Evolutionary conservation across 2,797 vertebrate genomes (phyloP).

Genomic region (Characodon lateralis): DNA sequence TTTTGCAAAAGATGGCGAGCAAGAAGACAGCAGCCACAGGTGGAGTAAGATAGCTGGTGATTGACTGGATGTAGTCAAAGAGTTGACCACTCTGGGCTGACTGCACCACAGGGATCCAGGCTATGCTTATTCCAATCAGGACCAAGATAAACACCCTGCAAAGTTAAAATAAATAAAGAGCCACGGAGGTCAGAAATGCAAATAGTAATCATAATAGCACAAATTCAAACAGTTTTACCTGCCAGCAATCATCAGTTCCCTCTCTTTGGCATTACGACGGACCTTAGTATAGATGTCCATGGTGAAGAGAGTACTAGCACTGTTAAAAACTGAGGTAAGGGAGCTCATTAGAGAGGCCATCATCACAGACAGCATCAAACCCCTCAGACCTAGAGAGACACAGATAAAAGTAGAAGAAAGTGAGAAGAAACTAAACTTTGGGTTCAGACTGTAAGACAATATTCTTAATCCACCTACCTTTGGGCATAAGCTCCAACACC

Average conservation of each 20-base stretch:
- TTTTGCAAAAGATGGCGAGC: conserved; percentile 88
- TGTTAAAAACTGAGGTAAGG: conserved; percentile 97
- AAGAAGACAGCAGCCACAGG: conserved; percentile 89
- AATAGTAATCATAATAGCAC: conserved; percentile 38
- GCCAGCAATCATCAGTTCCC: conserved; percentile 91
- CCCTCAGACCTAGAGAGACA: conserved; percentile 86
- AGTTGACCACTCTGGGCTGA: conserved; percentile 90
- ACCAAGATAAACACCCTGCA: conserved; percentile 87
- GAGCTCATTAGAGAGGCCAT: conserved; percentile 97
- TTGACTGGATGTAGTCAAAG: conserved; percentile 90
- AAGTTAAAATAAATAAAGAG: conserved; percentile 11
- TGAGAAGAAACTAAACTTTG: background rate
- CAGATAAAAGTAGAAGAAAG: background rate
- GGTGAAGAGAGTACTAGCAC: conserved; percentile 93
- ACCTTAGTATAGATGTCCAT: conserved; percentile 95
- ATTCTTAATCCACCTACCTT: conserved; percentile 78
- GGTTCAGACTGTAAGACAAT: background rate
- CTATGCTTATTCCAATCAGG: conserved; percentile 90
- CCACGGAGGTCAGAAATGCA: background rate
- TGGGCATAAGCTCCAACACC: conserved; percentile 93
- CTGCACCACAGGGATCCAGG: conserved; percentile 93
- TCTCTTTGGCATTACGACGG: conserved; percentile 81
- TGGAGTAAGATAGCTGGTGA: conserved; percentile 91
- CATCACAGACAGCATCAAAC: conserved; percentile 97
- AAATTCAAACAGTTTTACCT: conserved; percentile 72